Base-by-base conservation (phyloP, 2,113 vertebrate genomes). In the Tympanuchus pallidicinctus region DNA sequence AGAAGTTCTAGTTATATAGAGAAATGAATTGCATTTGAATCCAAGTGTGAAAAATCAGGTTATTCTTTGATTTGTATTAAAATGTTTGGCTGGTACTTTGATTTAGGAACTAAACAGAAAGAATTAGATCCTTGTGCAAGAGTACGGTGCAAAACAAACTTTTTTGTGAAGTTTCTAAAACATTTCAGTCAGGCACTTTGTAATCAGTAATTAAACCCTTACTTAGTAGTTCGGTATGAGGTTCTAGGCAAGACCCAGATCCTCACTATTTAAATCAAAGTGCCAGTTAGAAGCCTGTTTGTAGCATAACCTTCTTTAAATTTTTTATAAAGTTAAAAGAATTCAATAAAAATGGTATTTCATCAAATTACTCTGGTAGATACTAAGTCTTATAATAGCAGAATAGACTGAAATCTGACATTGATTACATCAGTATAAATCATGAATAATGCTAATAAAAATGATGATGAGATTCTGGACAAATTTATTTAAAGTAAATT, bases 321-420 rank as follows among this genome's bases (percentile, higher is more conserved):
- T 1, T 42, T 64, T 0, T 0, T n/a, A n/a, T 78, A 8, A 86
- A 72, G 15, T 2, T 38, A 47, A 59, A 81, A 86, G 10, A 90
- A 69, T 10, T 0, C 3, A 90, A 45, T 1, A 45, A 47, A 86
- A 73, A 3, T 30, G 1, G 32, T 52, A 38, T n/a, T 69, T 78
- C 28, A 28, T 42, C 43, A 63, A 11, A 63, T 50, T 80, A 45
- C 47, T 78, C 66, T 86, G 45, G 15, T n/a, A 17, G 10, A 11
- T 2, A 42, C 2, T 56, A 71, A 74, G 32, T 21, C 8, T 48
- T 48, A 40, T 25, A 71, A 60, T 30, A 64, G 15, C 47, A 34
- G 16, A 71, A 81, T 21, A 36, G 57, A 36, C 3, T 8, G 2
- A 34, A 89, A 82, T 84, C 21, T 52, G 4, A 2, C 38, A 12